Evolutionary conservation across 92 coral and sea anemone species (phyloP).

Genomic region (Zoanthus sociatus): DNA sequence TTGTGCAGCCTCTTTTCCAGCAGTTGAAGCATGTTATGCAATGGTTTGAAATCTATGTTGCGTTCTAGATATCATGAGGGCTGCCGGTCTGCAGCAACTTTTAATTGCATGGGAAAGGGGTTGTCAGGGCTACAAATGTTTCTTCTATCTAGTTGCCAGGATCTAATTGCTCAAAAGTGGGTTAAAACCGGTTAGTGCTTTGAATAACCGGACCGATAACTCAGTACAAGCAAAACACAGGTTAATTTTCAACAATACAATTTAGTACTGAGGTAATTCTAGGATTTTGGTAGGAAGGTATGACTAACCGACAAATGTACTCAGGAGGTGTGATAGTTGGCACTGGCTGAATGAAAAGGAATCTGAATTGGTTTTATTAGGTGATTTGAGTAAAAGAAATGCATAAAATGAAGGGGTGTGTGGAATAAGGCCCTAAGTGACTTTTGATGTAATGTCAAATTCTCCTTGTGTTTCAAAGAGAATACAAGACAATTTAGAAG

Average conservation of each 20-base stretch:
- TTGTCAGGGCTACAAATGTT: slow-evolving; percentile 44
- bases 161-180: slow-evolving; percentile 47
- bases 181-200: slow-evolving; percentile 45
- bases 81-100: slow-evolving; percentile 51
- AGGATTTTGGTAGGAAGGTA: slow-evolving; percentile 51
- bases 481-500: slow-evolving; percentile 28
- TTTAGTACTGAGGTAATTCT: slow-evolving; percentile 37
- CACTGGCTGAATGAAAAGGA: slow-evolving; percentile 52
- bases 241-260: slow-evolving; percentile 48
- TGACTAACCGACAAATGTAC: slow-evolving; percentile 50
- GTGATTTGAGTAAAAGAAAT: slow-evolving; percentile 53
- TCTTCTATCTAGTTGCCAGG: slow-evolving; percentile 47
- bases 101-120: slow-evolving; percentile 54
- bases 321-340: slow-evolving; percentile 45
- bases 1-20: background rate
- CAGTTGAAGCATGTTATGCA: slow-evolving; percentile 36
- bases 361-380: slow-evolving; percentile 50
- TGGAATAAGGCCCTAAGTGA: slow-evolving; percentile 35
- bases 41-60: slow-evolving; percentile 49
- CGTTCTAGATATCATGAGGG: slow-evolving; percentile 44
- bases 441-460: slow-evolving; percentile 28
- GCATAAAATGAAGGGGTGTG: slow-evolving; percentile 20
- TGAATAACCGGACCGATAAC: slow-evolving; percentile 33
- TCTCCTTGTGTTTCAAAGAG: slow-evolving; percentile 28
- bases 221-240: slow-evolving; percentile 49